Conservation (phyloP, 2,113 vertebrate genomes). For the Sarotherodon lohbergeri region DNA sequence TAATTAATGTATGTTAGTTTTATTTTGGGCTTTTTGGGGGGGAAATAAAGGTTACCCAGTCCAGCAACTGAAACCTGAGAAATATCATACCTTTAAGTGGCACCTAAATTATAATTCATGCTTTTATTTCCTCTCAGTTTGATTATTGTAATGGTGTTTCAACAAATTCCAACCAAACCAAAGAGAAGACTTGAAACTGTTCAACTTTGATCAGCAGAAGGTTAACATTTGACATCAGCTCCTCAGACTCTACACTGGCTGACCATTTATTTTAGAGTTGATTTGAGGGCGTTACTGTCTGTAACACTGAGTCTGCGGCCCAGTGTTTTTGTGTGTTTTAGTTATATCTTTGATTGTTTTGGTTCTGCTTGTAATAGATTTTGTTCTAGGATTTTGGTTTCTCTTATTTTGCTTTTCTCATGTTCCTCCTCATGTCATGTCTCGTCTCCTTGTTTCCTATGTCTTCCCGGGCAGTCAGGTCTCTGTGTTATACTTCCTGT, state of each 20-base stretch:
- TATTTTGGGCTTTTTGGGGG: not conserved
- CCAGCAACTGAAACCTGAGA: not conserved
- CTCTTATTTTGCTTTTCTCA: not conserved
- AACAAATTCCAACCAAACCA: not conserved
- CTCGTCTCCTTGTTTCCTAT: accelerated
- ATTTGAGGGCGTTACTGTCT: accelerated
- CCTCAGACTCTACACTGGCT: not conserved
- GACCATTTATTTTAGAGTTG: not conserved
- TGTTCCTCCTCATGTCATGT: not conserved
- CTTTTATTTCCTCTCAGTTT: not conserved
- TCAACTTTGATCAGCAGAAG: not conserved
- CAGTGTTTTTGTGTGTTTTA: not conserved
- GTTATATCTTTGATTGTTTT: not conserved
- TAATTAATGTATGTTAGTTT: not conserved
- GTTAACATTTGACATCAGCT: accelerated
- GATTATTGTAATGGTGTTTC: not conserved
- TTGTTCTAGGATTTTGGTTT: not conserved
- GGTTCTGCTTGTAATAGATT: not conserved
- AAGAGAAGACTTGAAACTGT: not conserved
- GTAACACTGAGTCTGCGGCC: not conserved
- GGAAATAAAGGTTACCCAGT: not conserved
- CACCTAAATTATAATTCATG: not conserved
- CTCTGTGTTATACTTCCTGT: not conserved
- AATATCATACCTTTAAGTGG: not conserved
- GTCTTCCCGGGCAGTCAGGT: not conserved